phyloP scores from a whole-genome alignment of 2,888 invertebrate genomes.

The Geotrupes spiniger region DNA sequence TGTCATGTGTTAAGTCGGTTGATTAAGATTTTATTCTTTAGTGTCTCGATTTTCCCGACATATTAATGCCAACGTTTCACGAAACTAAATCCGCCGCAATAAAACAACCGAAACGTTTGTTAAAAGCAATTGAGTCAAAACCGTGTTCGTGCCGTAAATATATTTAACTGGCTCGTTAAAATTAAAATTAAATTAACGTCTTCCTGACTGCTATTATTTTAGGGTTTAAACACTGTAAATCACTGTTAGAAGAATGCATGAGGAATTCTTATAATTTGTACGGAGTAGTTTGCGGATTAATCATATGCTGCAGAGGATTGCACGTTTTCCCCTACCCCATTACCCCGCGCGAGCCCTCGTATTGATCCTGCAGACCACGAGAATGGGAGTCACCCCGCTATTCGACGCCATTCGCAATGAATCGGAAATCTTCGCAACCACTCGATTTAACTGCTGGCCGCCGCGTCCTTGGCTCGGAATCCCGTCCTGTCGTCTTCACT shows the following conservation, averaged over 20 bases:
- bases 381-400: constrained; percentile 42
- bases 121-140: too few relatives aligned
- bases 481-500: constrained; percentile 30
- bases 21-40: too few relatives aligned
- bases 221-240: too few relatives aligned
- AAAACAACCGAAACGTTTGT: too few relatives aligned
- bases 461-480: constrained; percentile 30
- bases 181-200: too few relatives aligned
- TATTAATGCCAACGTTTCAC: too few relatives aligned
- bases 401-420: constrained; percentile 36
- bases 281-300: constrained; percentile 29
- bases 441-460: constrained; percentile 40
- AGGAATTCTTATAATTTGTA: constrained; percentile 25
- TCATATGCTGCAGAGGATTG: constrained; percentile 31
- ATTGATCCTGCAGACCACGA: constrained; percentile 46
- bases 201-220: too few relatives aligned
- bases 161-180: too few relatives aligned
- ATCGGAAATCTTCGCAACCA: constrained; percentile 42
- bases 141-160: too few relatives aligned
- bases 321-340: constrained; percentile 24
- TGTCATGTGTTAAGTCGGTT: too few relatives aligned
- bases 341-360: constrained; percentile 37
- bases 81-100: too few relatives aligned
- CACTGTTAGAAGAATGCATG: constrained; percentile 7
- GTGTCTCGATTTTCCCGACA: too few relatives aligned